Conservation (phyloP, 1,140 invertebrate species). For the Drosophila paulistorum region DNA sequence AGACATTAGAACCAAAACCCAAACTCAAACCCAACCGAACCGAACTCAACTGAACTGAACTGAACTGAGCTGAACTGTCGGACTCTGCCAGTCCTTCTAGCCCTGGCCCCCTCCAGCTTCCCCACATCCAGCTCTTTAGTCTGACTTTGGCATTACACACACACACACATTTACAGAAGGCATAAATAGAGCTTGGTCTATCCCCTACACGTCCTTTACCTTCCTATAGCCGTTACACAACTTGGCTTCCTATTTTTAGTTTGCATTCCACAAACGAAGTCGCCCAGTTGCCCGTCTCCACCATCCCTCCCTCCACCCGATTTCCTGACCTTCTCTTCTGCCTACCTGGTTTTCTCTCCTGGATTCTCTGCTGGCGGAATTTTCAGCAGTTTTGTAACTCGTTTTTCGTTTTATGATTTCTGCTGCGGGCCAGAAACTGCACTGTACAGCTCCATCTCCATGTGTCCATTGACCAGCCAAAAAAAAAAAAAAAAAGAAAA, state of each 20-base stretch:
- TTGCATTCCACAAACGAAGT: conserved; percentile 58
- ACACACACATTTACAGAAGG: conserved; percentile 40
- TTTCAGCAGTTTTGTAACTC: conserved; percentile 77
- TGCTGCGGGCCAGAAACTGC: conserved; percentile 35
- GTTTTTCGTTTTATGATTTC: conserved; percentile 78
- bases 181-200: conserved; percentile 64
- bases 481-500: background rate
- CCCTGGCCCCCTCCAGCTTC: conserved; percentile 22
- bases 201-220: background rate
- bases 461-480: conserved; percentile 23
- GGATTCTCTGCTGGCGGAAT: conserved; percentile 49
- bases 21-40: background rate
- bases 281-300: conserved; percentile 44
- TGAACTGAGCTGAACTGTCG: conserved; percentile 7
- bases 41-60: conserved; percentile 9
- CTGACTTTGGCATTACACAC: conserved; percentile 45
- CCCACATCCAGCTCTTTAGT: conserved; percentile 39
- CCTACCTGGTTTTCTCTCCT: conserved; percentile 12
- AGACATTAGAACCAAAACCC: conserved; percentile 66
- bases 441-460: conserved; percentile 15
- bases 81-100: conserved; percentile 16
- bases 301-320: background rate
- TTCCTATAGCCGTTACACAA: conserved; percentile 14
- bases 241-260: conserved; percentile 57
- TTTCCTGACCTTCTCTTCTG: background rate